Evolutionary conservation across 2,888 invertebrate species (phyloP).

Genomic region (Timandra comae): DNA sequence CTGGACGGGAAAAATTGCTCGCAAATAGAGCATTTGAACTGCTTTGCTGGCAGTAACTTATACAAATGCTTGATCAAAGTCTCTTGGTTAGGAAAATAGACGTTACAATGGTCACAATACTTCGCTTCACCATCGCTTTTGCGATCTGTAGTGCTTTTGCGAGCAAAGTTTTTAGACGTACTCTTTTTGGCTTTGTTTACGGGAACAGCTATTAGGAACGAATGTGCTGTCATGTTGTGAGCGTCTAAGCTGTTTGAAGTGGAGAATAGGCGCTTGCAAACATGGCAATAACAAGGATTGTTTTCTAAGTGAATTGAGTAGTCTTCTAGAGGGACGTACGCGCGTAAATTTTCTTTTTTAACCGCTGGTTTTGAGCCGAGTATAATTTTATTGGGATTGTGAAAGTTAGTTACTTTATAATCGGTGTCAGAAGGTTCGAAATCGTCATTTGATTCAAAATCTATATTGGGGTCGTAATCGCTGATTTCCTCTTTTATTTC

Average conservation of each 20-base stretch:
- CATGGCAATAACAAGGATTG: slow-evolving; percentile 32
- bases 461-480: neutral
- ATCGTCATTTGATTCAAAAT: neutral
- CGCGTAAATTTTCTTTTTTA: slow-evolving; percentile 8
- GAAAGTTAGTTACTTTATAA: too few relatives aligned
- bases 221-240: slow-evolving; percentile 43
- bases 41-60: slow-evolving; percentile 28
- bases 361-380: slow-evolving; percentile 26
- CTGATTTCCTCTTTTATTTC: slow-evolving; percentile 4
- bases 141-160: slow-evolving; percentile 3
- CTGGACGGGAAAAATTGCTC: slow-evolving; percentile 3
- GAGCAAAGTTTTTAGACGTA: slow-evolving; percentile 11
- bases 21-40: slow-evolving; percentile 13
- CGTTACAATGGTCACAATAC: slow-evolving; percentile 41
- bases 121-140: neutral
- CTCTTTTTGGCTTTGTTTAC: slow-evolving; percentile 23
- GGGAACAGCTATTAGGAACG: slow-evolving; percentile 31
- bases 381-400: slow-evolving; percentile 24
- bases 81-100: slow-evolving; percentile 30
- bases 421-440: neutral
- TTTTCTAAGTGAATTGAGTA: slow-evolving; percentile 27
- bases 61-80: slow-evolving; percentile 41
- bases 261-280: slow-evolving; percentile 39
- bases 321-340: slow-evolving; percentile 31
- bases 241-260: slow-evolving; percentile 40